Base-by-base conservation (phyloP, 2,888 invertebrate genomes). In the Maniola hyperantus region DNA sequence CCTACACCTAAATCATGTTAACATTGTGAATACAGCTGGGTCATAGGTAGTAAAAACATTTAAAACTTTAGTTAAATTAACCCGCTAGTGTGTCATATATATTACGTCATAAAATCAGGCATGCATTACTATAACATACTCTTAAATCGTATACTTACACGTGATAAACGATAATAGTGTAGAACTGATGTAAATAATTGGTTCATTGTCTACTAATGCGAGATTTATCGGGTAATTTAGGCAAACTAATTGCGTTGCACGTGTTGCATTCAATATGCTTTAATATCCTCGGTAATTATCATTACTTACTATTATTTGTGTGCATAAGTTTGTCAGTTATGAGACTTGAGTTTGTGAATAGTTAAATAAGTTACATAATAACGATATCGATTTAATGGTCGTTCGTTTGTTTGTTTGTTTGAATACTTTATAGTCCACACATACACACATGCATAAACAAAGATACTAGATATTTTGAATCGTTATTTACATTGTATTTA, bases 221-320 rank as follows among this genome's bases (percentile, higher is more conserved):
- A 34, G 20, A 58, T 65, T 51, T 64, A 26, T 64, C 26, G 63
- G 53, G n/a, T 15, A 66, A 55, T 63, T 66, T 63, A 18, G 10
- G 34, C 26, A 34, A 65, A 63, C 20, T 63, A 63, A 66, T 60
- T 59, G 34, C 42, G 54, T 44, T 51, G 67, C 64, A 63, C 51
- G 65, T 71, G 66, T 46, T 62, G 26, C 57, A 51, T 53, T 60
- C 13, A 55, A 61, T 42, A 62, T 61, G 68, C 15, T 39, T 51
- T 61, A 50, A 51, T 61, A 0, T 50, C 39, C 10, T 6, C 18
- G 2, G 39, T 15, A 51, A 61, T 36, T 11, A 51, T 39, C 48
- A 51, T 7, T 39, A 36, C 5, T 4, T 50, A 13, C 20, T 20
- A 0, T n/a, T 13, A 11, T 26, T 51, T 11, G 13, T n/a, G 13